Conservation (phyloP, 2,888 invertebrate species). For the Mystacides longicornis region DNA sequence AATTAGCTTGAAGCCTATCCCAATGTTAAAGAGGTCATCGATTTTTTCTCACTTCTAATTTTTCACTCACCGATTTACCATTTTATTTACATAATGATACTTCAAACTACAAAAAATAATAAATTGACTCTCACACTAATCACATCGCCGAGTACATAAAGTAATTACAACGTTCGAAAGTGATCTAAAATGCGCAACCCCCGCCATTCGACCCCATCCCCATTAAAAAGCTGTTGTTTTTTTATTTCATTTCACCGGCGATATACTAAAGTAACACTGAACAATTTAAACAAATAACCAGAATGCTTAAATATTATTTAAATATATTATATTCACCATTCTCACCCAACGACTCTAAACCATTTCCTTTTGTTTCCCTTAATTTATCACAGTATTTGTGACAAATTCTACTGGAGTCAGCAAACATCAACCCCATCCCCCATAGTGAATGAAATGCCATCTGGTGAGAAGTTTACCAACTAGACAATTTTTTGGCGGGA, state of each 20-base stretch:
- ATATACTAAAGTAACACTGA: background rate
- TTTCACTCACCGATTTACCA: slow-evolving; percentile 8
- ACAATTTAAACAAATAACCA: background rate
- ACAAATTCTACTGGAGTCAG: slow-evolving; percentile 21
- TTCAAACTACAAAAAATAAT: slow-evolving; percentile 6
- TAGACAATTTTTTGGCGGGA: slow-evolving; percentile 20
- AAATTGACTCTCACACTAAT: slow-evolving; percentile 21
- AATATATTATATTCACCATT: slow-evolving; percentile 2
- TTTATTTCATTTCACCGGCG: slow-evolving; percentile 45
- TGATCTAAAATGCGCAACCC: slow-evolving; percentile 46
- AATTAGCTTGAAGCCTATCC: slow-evolving; percentile 23
- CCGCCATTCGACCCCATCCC: slow-evolving; percentile 51
- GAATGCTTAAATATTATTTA: slow-evolving; percentile 6
- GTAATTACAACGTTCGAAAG: slow-evolving; percentile 29
- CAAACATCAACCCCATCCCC: slow-evolving; percentile 18
- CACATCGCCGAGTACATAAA: slow-evolving; percentile 22
- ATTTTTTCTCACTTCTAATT: slow-evolving; percentile 16
- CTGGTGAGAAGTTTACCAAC: slow-evolving; percentile 17
- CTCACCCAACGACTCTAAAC: slow-evolving; percentile 20
- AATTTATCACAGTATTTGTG: slow-evolving; percentile 22
- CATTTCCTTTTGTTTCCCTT: slow-evolving; percentile 23
- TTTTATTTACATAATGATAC: slow-evolving; percentile 5
- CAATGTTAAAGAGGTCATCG: slow-evolving; percentile 25
- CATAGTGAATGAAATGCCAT: slow-evolving; percentile 5
- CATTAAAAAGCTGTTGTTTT: slow-evolving; percentile 35